Evolutionary conservation across 2,888 invertebrate species (phyloP).

Genomic region (Tineola bisselliella): DNA sequence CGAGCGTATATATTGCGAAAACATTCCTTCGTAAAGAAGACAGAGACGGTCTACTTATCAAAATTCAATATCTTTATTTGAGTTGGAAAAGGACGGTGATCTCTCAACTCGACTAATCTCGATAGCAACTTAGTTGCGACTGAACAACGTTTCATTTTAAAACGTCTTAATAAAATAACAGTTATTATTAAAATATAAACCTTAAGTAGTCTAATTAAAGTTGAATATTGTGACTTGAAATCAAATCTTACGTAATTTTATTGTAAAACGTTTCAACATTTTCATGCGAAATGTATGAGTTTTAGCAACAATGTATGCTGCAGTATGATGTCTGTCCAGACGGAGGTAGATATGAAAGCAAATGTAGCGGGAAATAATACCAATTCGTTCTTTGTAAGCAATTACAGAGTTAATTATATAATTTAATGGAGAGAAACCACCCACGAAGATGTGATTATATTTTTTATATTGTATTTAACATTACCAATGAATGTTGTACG

Average conservation of each 20-base stretch:
- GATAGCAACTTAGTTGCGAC: conserved; percentile 47
- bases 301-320: conserved; percentile 39
- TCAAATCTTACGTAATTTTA: background rate
- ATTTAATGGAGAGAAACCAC: background rate
- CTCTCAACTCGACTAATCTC: conserved; percentile 50
- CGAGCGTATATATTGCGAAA: conserved; percentile 15
- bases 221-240: background rate
- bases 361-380: background rate
- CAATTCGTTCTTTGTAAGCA: background rate
- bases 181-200: background rate
- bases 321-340: background rate
- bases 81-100: conserved; percentile 53
- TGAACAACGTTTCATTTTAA: background rate
- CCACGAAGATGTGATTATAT: background rate
- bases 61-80: conserved; percentile 63
- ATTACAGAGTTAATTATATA: background rate
- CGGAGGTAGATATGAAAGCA: conserved; percentile 4
- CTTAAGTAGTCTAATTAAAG: background rate
- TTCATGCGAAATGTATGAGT: conserved; percentile 25
- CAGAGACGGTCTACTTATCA: conserved; percentile 50
- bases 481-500: background rate
- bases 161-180: background rate
- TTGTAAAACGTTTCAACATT: background rate
- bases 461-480: background rate
- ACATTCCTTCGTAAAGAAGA: conserved; percentile 28